Conservation (phyloP, 2,797 vertebrate species). For the Pangasius krempfi region DNA sequence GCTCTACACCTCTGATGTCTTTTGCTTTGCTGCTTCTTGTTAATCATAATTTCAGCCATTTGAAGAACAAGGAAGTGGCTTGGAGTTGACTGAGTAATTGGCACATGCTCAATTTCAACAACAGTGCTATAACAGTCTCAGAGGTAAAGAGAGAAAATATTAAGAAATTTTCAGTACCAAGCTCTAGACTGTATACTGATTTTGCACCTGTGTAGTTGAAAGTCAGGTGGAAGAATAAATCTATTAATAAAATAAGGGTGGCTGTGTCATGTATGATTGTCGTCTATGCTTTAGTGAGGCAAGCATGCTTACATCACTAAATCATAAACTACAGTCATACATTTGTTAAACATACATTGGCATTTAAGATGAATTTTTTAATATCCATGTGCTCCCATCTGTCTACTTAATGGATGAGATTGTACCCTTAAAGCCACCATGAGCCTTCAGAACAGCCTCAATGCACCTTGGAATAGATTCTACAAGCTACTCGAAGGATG, state of each 20-base stretch:
- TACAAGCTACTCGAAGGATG: background rate
- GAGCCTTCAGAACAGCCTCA: too few relatives aligned
- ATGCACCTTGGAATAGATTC: background rate
- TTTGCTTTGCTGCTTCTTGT: too few relatives aligned
- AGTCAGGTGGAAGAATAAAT: conserved; percentile 44
- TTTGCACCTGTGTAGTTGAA: background rate
- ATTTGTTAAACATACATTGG: background rate
- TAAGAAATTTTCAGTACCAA: too few relatives aligned
- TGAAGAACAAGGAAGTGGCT: background rate
- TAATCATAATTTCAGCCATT: too few relatives aligned
- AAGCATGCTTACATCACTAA: conserved; percentile 15
- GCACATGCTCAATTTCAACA: background rate
- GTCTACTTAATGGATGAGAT: too few relatives aligned
- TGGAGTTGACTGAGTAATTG: background rate
- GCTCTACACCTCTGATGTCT: too few relatives aligned
- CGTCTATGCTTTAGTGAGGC: background rate
- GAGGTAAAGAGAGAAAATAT: too few relatives aligned
- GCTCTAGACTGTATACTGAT: too few relatives aligned
- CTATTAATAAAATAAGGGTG: conserved; percentile 53
- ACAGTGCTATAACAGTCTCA: background rate
- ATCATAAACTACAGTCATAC: background rate
- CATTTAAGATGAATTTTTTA: too few relatives aligned
- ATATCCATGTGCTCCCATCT: too few relatives aligned
- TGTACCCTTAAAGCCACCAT: too few relatives aligned
- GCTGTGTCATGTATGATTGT: conserved; percentile 37